phyloP scores from a whole-genome alignment of 2,888 invertebrate species.

The Rhopalosiphum nymphaeae region DNA sequence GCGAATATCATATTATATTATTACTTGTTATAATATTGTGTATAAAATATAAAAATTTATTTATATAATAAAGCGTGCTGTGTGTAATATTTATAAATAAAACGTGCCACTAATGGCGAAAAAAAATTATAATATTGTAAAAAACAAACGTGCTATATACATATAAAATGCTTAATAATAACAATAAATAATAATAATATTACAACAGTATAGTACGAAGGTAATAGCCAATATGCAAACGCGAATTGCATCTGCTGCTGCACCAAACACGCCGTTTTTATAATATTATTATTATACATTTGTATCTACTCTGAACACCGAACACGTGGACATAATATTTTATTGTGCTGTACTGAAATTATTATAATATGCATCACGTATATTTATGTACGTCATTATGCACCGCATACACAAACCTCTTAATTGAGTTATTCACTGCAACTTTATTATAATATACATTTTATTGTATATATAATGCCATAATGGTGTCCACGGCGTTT shows the following conservation, averaged over 20 bases:
- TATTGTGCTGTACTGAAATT: background rate
- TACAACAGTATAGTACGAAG: background rate
- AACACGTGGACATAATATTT: constrained; percentile 39
- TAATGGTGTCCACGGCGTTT: constrained; percentile 10
- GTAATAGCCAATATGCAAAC: background rate
- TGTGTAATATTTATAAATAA: background rate
- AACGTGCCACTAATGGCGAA: background rate
- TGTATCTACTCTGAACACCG: background rate
- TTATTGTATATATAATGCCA: background rate
- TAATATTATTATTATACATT: background rate
- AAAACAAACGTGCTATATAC: background rate
- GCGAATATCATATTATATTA: background rate
- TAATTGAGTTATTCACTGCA: constrained; percentile 60
- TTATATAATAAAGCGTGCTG: background rate
- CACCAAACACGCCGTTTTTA: background rate
- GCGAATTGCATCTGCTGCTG: constrained; percentile 19
- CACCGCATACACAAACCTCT: background rate
- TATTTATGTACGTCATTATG: constrained; percentile 1
- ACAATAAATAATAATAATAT: background rate
- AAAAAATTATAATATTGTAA: background rate
- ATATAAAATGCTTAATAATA: background rate
- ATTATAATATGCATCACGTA: background rate
- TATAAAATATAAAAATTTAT: background rate
- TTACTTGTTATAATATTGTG: background rate
- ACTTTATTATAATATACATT: constrained; percentile 8